Percentiles rank a stretch among this genome's conserved stretches.
Conservation (phyloP, 1,140 invertebrate genomes). For the Alviniconcha marisindica region DNA sequence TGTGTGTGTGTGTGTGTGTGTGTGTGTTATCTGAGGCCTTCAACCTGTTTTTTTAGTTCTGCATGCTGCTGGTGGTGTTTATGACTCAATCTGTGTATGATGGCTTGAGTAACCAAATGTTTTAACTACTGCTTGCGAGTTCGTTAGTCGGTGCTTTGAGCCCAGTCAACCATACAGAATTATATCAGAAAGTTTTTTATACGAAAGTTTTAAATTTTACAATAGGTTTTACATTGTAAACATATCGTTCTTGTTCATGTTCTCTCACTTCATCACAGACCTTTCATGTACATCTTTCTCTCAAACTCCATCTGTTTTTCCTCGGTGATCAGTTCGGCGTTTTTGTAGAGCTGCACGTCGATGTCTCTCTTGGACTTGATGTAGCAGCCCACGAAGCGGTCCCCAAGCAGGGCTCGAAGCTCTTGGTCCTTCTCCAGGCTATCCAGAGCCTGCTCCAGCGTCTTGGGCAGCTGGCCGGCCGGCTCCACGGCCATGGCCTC, state of each 20-base stretch:
- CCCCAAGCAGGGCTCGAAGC: slow-evolving; percentile 22
- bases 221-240: too few species aligned
- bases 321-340: background rate
- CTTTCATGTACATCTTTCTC: slow-evolving; percentile 20
- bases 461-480: background rate
- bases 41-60: background rate
- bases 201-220: background rate
- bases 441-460: slow-evolving; percentile 19
- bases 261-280: background rate
- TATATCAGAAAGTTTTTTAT: background rate
- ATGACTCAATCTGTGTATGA: background rate
- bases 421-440: slow-evolving; percentile 32
- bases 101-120: too few species aligned
- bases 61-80: background rate
- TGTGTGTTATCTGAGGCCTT: background rate
- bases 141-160: too few species aligned
- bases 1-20: slow-evolving; percentile 1
- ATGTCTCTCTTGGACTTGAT: background rate
- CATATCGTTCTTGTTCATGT: background rate
- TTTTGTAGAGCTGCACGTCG: background rate
- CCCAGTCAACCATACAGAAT: background rate
- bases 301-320: slow-evolving; percentile 21
- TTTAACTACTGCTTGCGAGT: background rate
- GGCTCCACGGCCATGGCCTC: background rate
- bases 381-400: slow-evolving; percentile 29